Evolutionary conservation across 2,113 vertebrate genomes (phyloP).

Genomic region (Carassius auratus): DNA sequence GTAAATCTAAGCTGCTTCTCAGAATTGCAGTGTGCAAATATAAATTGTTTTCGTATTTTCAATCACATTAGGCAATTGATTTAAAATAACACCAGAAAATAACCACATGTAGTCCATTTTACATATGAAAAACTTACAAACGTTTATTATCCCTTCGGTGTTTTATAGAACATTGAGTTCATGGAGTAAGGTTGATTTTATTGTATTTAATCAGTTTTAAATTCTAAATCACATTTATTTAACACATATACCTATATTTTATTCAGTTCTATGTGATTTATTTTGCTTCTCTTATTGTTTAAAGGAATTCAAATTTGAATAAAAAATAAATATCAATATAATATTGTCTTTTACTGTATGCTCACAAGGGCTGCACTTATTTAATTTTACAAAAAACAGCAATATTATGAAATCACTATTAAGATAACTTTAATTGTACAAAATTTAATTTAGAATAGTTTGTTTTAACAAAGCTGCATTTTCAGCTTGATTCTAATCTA

Average conservation of each 20-base stretch:
- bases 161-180: neutral
- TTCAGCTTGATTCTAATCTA: neutral
- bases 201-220: neutral
- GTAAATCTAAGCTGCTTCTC: neutral
- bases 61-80: neutral
- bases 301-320: neutral
- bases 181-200: neutral
- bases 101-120: neutral
- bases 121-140: neutral
- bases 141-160: neutral
- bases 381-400: neutral
- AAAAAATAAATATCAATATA: neutral
- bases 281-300: neutral
- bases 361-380: neutral
- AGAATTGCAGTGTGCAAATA: neutral
- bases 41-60: neutral
- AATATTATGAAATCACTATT: neutral
- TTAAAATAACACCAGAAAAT: neutral
- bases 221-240: neutral
- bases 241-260: neutral
- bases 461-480: neutral
- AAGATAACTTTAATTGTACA: neutral
- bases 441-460: neutral
- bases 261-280: neutral
- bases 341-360: neutral